These are phyloP conservation scores for Bothrops jararaca DNA, from an alignment of 2,113 vertebrate species.

Conservation along the genomic window DNA sequence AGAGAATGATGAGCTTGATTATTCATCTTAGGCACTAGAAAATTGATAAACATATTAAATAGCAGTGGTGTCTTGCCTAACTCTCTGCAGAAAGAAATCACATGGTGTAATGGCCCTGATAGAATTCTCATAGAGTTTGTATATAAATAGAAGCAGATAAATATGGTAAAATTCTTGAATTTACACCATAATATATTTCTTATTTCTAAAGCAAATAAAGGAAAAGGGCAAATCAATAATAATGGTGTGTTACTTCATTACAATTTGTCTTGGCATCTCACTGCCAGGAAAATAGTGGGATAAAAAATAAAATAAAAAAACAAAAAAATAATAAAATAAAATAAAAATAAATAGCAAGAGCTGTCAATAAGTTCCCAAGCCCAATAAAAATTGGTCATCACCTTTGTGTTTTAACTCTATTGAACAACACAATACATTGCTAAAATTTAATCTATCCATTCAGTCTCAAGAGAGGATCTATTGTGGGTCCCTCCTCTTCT, in stretches of 20 bases:
- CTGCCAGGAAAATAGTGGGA: background rate
- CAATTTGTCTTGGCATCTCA: background rate
- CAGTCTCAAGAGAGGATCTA: background rate
- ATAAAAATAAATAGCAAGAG: background rate
- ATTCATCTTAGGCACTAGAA: background rate
- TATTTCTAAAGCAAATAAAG: background rate
- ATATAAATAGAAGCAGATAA: background rate
- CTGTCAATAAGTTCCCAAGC: background rate
- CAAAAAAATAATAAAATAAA: background rate
- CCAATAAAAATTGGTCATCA: background rate
- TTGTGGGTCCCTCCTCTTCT: background rate
- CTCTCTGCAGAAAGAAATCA: background rate
- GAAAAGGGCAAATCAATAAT: background rate
- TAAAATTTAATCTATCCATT: background rate
- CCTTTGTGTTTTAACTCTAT: background rate
- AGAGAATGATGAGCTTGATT: background rate
- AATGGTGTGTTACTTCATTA: background rate
- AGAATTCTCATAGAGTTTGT: background rate
- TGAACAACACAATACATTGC: background rate
- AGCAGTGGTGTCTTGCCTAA: background rate
- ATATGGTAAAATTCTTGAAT: too few relatives aligned
- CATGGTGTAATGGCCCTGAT: background rate
- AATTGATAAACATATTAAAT: background rate
- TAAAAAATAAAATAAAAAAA: background rate
- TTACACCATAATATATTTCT: too few relatives aligned